Conservation (phyloP, 2,888 invertebrate species). For the Spialia ferax region DNA sequence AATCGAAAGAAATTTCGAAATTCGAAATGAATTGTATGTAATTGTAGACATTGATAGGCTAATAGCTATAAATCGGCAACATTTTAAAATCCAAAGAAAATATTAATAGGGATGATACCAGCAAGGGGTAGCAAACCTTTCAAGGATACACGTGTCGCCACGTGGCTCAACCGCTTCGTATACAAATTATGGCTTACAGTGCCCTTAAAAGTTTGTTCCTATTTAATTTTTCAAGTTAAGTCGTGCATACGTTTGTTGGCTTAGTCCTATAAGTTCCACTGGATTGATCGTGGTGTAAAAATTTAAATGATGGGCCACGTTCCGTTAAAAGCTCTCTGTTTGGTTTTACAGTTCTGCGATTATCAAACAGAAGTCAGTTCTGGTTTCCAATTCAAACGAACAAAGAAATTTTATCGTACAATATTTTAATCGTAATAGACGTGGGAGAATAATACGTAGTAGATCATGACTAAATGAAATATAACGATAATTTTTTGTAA, state of each 20-base stretch:
- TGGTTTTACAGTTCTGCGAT: constrained; percentile 20
- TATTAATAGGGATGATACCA: constrained; percentile 37
- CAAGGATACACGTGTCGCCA: constrained; percentile 68
- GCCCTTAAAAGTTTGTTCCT: constrained; percentile 58
- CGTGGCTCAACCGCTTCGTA: constrained; percentile 71
- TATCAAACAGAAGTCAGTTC: constrained; percentile 9
- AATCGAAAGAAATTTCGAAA: too few species aligned
- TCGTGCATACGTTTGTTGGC: constrained; percentile 82
- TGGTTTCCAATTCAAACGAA: neutral
- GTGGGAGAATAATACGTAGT: neutral
- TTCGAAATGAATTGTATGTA: neutral
- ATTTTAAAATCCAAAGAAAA: constrained; percentile 10
- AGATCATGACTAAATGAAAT: too few species aligned
- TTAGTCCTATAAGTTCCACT: constrained; percentile 57
- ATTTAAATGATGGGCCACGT: constrained; percentile 44
- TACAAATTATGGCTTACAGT: constrained; percentile 81
- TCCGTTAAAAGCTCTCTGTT: constrained; percentile 22
- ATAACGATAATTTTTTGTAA: too few species aligned
- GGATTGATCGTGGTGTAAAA: constrained; percentile 44
- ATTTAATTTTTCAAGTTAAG: constrained; percentile 66
- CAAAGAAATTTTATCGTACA: neutral
- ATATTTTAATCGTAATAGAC: neutral
- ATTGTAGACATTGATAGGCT: neutral
- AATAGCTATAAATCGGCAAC: neutral
- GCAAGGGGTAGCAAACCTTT: constrained; percentile 34